Evolutionary conservation across 2,797 vertebrate genomes (phyloP).

Genomic region (Triplophysa bombifrons): DNA sequence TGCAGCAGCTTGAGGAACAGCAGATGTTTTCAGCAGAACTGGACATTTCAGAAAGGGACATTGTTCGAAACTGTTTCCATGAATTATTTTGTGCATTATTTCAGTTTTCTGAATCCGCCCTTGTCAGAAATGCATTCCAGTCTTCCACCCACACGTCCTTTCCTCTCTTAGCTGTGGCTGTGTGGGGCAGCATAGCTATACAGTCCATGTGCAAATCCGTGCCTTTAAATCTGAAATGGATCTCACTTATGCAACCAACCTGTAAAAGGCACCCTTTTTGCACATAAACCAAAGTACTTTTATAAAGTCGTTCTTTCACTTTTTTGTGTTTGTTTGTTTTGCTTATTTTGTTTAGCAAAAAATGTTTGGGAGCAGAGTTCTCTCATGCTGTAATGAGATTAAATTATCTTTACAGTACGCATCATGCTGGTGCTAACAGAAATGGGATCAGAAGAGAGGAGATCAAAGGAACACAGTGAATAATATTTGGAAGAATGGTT

Average conservation of each 20-base stretch:
- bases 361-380: constrained; percentile 24
- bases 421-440: constrained; percentile 9
- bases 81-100: constrained; percentile 42
- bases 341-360: background rate
- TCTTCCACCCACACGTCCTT: constrained; percentile 47
- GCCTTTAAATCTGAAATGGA: constrained; percentile 42
- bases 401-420: constrained; percentile 19
- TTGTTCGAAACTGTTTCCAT: constrained; percentile 23
- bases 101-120: constrained; percentile 39
- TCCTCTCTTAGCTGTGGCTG: constrained; percentile 36
- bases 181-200: constrained; percentile 15
- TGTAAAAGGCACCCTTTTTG: constrained; percentile 15
- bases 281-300: constrained; percentile 18
- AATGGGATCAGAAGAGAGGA: constrained; percentile 10
- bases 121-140: constrained; percentile 48
- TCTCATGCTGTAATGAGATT: constrained; percentile 47
- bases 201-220: constrained; percentile 27
- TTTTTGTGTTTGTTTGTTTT: background rate
- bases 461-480: background rate
- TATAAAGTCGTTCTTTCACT: constrained; percentile 10
- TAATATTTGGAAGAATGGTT: too few species aligned
- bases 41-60: constrained; percentile 31
- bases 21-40: constrained; percentile 41
- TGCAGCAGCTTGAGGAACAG: constrained; percentile 12
- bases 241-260: constrained; percentile 26